Evolutionary conservation across 2,888 invertebrate species (phyloP).

Genomic region (Tinea trinotella): DNA sequence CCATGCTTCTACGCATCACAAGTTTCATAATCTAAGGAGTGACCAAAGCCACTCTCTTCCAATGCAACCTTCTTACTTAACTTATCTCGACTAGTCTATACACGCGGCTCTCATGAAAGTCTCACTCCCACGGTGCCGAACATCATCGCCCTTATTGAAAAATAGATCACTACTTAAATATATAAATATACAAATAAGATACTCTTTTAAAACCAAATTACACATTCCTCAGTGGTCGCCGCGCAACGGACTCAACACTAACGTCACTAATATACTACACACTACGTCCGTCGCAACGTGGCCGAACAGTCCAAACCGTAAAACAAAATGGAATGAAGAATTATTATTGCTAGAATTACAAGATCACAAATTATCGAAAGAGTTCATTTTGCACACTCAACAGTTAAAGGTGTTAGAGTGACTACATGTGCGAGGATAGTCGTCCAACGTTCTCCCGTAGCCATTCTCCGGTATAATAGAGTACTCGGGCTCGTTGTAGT

Average conservation of each 20-base stretch:
- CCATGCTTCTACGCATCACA: constrained; percentile 59
- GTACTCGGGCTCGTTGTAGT: constrained; percentile 67
- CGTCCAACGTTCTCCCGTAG: constrained; percentile 33
- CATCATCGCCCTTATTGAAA: constrained; percentile 63
- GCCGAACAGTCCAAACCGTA: not conserved
- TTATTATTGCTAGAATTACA: constrained; percentile 73
- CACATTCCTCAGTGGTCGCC: constrained; percentile 50
- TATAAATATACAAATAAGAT: constrained; percentile 68
- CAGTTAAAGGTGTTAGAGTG: constrained; percentile 70
- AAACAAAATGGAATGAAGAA: constrained; percentile 61
- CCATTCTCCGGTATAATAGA: constrained; percentile 58
- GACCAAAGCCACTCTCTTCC: too few species aligned
- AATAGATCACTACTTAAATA: constrained; percentile 65
- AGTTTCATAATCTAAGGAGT: constrained; percentile 33
- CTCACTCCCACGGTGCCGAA: constrained; percentile 53
- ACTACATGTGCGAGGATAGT: constrained; percentile 57
- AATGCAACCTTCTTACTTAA: constrained; percentile 19
- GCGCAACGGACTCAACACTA: constrained; percentile 30
- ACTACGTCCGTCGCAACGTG: constrained; percentile 38
- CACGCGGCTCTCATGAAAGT: constrained; percentile 56
- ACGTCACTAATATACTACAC: constrained; percentile 64
- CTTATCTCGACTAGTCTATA: constrained; percentile 60
- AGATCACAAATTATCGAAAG: constrained; percentile 64
- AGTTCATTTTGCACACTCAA: constrained; percentile 47
- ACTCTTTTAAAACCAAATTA: constrained; percentile 56